Percentiles rank a stretch among this genome's conserved stretches.
Evolutionary conservation across 2,113 vertebrate species (phyloP).

Genomic region (Perccottus glenii): DNA sequence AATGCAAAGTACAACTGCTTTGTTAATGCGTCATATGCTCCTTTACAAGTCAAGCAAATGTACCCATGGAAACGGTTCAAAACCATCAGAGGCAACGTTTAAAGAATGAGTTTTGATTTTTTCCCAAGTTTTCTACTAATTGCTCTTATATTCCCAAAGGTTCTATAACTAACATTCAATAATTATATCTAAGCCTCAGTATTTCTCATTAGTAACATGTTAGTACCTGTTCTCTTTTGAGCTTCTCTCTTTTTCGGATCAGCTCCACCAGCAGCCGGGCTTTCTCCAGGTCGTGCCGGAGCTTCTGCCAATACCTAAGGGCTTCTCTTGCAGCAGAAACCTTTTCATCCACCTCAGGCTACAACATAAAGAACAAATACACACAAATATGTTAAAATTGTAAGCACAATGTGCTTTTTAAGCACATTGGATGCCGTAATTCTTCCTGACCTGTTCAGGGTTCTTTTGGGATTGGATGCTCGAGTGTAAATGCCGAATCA

Average conservation of each 20-base stretch:
- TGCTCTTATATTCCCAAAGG: no score
- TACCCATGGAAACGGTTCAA: no score
- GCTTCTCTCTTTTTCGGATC: constrained; percentile 96
- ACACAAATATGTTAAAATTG: neutral
- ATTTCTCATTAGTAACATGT: neutral
- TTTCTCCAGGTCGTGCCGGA: constrained; percentile 94
- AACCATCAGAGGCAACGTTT: no score
- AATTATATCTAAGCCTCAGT: no score
- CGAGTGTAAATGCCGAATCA: constrained; percentile 90
- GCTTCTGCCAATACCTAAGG: constrained; percentile 97
- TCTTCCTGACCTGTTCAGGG: constrained; percentile 84
- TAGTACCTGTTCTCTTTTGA: constrained; percentile 94
- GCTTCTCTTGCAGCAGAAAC: constrained; percentile 91
- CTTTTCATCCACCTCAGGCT: constrained; percentile 95
- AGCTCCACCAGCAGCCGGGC: constrained; percentile 94
- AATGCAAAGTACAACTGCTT: no score
- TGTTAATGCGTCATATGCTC: no score
- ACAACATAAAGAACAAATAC: constrained; percentile 18
- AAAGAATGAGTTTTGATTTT: neutral
- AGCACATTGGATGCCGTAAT: neutral
- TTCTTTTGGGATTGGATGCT: constrained; percentile 89
- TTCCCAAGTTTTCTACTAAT: no score
- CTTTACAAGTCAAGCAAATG: no score
- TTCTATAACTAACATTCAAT: no score
- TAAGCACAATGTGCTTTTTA: neutral